Evolutionary conservation across 2,797 vertebrate genomes (phyloP).

Genomic region (Sparidentex hasta): DNA sequence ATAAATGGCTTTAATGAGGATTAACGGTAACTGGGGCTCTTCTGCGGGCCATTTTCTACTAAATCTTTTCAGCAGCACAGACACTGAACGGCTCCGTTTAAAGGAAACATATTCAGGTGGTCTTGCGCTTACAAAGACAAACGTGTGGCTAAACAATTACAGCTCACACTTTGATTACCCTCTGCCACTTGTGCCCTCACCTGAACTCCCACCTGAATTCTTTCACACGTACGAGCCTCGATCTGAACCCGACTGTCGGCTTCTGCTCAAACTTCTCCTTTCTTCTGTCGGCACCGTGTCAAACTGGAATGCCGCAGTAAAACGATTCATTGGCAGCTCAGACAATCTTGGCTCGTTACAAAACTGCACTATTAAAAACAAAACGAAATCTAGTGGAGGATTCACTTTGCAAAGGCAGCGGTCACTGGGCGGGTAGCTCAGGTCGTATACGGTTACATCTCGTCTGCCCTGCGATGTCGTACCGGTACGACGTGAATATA

Average conservation of each 20-base stretch:
- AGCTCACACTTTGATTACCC: neutral
- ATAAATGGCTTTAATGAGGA: conserved; percentile 34
- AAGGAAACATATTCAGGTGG: neutral
- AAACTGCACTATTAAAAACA: conserved; percentile 24
- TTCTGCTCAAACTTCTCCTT: conserved; percentile 38
- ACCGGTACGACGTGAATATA: conserved; percentile 41
- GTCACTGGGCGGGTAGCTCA: conserved; percentile 7
- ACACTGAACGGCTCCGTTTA: conserved; percentile 8
- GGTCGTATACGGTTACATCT: neutral
- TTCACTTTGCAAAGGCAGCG: conserved; percentile 34
- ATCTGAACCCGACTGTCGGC: neutral
- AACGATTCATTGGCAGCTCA: conserved; percentile 54
- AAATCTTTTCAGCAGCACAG: conserved; percentile 19
- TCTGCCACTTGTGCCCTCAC: neutral
- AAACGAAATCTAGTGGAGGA: conserved; percentile 10
- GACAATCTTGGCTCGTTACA: conserved; percentile 39
- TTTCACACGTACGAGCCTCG: neutral
- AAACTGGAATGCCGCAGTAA: conserved; percentile 47
- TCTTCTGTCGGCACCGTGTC: conserved; percentile 32
- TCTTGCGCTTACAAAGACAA: neutral
- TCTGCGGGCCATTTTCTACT: neutral
- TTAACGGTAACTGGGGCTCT: neutral
- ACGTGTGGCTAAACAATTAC: neutral
- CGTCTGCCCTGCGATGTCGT: conserved; percentile 41
- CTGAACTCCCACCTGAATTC: conserved; percentile 4